Percentiles rank a stretch among this genome's conserved stretches.
Evolutionary conservation across 1,140 invertebrate species (phyloP).

Genomic region (Contarinia nasturtii): DNA sequence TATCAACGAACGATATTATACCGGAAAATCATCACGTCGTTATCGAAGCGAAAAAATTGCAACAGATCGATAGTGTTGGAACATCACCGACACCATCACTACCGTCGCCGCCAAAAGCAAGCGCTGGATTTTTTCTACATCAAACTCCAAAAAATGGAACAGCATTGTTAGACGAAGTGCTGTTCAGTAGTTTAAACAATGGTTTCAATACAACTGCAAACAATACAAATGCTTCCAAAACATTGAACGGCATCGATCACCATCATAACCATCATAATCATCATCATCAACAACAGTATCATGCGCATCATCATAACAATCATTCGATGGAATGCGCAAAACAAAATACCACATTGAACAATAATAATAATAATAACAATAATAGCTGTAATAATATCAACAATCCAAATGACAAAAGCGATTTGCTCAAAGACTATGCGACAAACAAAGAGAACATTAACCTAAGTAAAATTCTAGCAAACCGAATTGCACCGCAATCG

Average conservation of each 20-base stretch:
- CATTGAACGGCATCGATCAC: constrained; percentile 5
- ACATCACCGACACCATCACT: neutral
- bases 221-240: constrained; percentile 2
- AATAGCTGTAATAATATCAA: constrained; percentile 5
- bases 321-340: neutral
- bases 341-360: neutral
- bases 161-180: neutral
- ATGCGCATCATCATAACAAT: too few species aligned
- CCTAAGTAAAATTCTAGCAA: constrained; percentile 3
- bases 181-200: neutral
- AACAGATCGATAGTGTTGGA: neutral
- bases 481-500: constrained; percentile 1
- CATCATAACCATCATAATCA: constrained; percentile 6
- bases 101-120: neutral
- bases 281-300: constrained; percentile 2
- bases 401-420: constrained; percentile 4
- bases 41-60: neutral
- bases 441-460: constrained; percentile 7
- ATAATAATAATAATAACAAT: neutral
- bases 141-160: neutral
- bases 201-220: neutral
- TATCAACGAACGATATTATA: neutral
- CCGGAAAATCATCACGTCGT: neutral
- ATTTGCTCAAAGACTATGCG: constrained; percentile 10
- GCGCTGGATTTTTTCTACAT: neutral